Evolutionary conservation across 1,140 invertebrate genomes (phyloP).

Genomic region (Trichonephila clavipes): DNA sequence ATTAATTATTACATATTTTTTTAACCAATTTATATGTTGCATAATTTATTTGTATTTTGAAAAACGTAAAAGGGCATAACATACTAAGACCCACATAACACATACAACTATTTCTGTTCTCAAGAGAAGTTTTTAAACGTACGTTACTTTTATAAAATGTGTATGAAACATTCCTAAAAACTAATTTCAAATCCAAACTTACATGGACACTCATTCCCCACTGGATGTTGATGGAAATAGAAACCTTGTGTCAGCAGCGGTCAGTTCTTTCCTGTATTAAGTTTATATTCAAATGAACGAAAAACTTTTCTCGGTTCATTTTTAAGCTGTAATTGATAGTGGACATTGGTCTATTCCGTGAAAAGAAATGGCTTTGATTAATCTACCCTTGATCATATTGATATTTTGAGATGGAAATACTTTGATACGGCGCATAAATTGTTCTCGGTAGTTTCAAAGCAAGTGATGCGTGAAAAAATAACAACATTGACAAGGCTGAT

Average conservation of each 20-base stretch:
- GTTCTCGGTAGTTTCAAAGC: background rate
- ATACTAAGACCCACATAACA: no score
- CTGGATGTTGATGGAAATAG: background rate
- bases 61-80: no score
- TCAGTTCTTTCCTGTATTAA: background rate
- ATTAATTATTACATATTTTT: no score
- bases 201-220: background rate
- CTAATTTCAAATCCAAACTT: background rate
- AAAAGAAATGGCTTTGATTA: background rate
- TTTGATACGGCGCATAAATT: background rate
- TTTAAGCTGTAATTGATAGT: background rate
- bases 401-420: background rate
- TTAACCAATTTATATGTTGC: no score
- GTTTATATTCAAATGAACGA: background rate
- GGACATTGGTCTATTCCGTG: background rate
- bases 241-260: background rate
- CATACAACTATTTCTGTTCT: no score
- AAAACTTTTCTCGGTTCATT: background rate
- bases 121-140: no score
- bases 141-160: no score
- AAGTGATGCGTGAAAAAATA: slow-evolving; percentile 2
- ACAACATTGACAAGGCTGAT: background rate
- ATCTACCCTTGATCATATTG: background rate
- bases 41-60: no score
- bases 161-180: background rate